phyloP scores from a whole-genome alignment of 2,797 vertebrate species.

The Chrysocyon brachyurus region DNA sequence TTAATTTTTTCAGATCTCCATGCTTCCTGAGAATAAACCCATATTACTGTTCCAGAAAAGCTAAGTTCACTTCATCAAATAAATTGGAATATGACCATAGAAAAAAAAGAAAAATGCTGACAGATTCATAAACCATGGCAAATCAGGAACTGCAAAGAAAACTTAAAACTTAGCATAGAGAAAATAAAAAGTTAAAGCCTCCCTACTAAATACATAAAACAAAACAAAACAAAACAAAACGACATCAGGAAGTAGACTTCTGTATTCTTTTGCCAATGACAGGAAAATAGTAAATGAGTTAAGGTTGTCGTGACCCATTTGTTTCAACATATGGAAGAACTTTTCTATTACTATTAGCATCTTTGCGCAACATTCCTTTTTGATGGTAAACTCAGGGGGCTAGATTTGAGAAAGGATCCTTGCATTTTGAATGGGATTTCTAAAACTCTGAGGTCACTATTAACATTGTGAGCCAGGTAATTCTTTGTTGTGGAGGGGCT shows the following conservation, averaged over 20 bases:
- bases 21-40: not conserved
- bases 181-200: conserved; percentile 45
- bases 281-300: not conserved
- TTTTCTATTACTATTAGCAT: not conserved
- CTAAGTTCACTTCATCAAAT: conserved; percentile 26
- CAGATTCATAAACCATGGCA: not conserved
- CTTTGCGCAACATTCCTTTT: not conserved
- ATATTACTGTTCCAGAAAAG: not conserved
- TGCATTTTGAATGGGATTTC: not conserved
- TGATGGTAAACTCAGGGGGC: not conserved
- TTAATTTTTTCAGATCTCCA: conserved; percentile 19
- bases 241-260: not conserved
- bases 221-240: not conserved
- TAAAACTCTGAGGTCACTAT: not conserved
- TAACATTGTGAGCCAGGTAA: not conserved
- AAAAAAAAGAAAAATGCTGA: conserved; percentile 25
- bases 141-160: conserved; percentile 1
- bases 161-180: not conserved
- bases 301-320: not conserved
- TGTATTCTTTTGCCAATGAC: not conserved
- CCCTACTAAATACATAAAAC: not conserved
- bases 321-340: not conserved
- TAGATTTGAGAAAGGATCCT: not conserved
- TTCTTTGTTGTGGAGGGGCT: not conserved
- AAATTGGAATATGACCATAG: not conserved